Conservation (phyloP, 2,888 invertebrate genomes). For the Xestoiulus laeticollis region DNA sequence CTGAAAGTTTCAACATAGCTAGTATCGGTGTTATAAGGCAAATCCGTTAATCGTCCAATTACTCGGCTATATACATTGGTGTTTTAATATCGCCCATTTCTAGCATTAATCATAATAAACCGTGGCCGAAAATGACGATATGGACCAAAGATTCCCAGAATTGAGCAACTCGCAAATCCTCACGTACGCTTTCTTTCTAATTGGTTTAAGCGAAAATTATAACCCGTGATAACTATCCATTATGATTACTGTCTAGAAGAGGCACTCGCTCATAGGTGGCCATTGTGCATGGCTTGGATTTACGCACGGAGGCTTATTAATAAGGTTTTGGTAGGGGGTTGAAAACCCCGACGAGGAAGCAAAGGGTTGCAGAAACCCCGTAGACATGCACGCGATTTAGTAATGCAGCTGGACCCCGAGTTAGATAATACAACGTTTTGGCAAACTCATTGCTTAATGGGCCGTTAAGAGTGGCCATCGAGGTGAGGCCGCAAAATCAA, state of each 20-base stretch:
- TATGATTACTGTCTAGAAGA: background rate
- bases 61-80: background rate
- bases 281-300: background rate
- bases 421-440: background rate
- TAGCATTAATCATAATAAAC: constrained; percentile 3
- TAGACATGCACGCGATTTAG: background rate
- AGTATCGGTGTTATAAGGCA: too few species aligned
- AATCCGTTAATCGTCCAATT: background rate
- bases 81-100: background rate
- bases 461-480: constrained; percentile 41
- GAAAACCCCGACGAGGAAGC: background rate
- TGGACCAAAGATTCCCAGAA: background rate
- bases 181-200: background rate
- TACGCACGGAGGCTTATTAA: background rate
- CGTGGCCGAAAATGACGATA: background rate
- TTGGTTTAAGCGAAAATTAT: constrained; percentile 4
- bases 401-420: background rate
- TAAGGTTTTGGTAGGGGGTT: background rate
- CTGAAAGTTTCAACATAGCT: too few species aligned
- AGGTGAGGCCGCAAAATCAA: constrained; percentile 20
- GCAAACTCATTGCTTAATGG: constrained; percentile 46
- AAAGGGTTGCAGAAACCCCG: background rate
- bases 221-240: constrained; percentile 20
- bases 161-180: background rate
- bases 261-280: background rate